phyloP scores from a whole-genome alignment of 2,888 invertebrate genomes.

The Noctua janthe region DNA sequence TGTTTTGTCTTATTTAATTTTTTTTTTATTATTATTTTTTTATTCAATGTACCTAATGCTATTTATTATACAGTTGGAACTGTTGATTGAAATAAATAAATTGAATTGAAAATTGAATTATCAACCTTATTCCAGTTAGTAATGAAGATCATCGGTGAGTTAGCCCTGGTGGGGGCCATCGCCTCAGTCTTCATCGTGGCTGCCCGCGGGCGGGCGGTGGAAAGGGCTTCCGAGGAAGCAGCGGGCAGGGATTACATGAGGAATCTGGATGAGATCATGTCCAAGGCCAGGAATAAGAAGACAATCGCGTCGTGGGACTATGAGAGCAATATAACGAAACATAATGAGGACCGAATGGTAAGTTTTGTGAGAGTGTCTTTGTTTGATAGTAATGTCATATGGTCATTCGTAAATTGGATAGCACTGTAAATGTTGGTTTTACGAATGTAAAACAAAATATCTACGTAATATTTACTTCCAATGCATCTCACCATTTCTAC shows the following conservation, averaged over 20 bases:
- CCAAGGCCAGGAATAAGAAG: constrained; percentile 89
- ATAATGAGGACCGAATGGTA: constrained; percentile 90
- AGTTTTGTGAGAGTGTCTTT: constrained; percentile 31
- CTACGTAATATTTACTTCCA: neutral
- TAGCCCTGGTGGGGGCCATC: constrained; percentile 85
- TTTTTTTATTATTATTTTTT: no score
- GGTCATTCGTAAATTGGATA: neutral
- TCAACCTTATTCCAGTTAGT: constrained; percentile 76
- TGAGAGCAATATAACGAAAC: constrained; percentile 93
- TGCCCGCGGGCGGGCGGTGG: constrained; percentile 84
- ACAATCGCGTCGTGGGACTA: constrained; percentile 93
- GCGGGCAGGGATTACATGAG: constrained; percentile 91
- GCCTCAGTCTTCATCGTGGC: constrained; percentile 88
- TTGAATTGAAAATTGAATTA: no score
- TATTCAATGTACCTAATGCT: no score
- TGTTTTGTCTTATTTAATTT: no score
- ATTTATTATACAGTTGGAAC: no score
- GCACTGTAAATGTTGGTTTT: neutral
- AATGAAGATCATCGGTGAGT: constrained; percentile 85
- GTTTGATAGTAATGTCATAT: neutral
- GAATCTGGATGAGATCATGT: constrained; percentile 90
- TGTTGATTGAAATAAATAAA: no score
- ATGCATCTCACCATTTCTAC: neutral
- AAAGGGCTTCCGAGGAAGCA: constrained; percentile 89
- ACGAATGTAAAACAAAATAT: neutral